These are phyloP conservation scores for Chelonus insularis DNA, from an alignment of 1,140 invertebrate species.

Conservation along the genomic window DNA sequence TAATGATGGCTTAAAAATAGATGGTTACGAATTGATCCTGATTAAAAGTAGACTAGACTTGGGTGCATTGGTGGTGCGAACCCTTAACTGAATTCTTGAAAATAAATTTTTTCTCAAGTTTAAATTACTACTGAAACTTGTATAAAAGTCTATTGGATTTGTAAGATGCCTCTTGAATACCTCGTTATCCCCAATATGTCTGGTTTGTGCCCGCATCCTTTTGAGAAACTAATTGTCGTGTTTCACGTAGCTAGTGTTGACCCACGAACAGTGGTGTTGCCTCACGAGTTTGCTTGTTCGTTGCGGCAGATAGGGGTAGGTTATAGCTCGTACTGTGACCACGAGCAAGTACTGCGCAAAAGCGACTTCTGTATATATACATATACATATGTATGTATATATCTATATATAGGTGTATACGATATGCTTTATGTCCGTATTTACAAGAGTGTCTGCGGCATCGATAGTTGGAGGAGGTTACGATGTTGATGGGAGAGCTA, in stretches of 20 bases:
- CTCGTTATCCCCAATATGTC: constrained; percentile 13
- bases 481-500: no score
- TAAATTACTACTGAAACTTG: neutral
- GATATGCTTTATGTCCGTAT: neutral
- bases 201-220: constrained; percentile 14
- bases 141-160: constrained; percentile 2
- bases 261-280: constrained; percentile 4
- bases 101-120: neutral
- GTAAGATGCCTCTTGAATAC: constrained; percentile 1
- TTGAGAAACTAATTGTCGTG: constrained; percentile 20
- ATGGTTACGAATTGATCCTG: no score
- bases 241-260: constrained; percentile 14
- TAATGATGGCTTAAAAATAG: no score
- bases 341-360: constrained; percentile 5
- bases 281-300: constrained; percentile 4
- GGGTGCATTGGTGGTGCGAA: no score
- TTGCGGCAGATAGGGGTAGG: constrained; percentile 5
- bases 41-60: neutral
- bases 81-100: no score
- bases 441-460: neutral
- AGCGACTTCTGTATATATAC: neutral
- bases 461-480: no score
- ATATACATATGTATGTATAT: no score
- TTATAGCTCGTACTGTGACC: neutral
- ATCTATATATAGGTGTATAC: neutral